Base-by-base conservation (phyloP, 2,113 vertebrate genomes). In the Phasianus colchicus region DNA sequence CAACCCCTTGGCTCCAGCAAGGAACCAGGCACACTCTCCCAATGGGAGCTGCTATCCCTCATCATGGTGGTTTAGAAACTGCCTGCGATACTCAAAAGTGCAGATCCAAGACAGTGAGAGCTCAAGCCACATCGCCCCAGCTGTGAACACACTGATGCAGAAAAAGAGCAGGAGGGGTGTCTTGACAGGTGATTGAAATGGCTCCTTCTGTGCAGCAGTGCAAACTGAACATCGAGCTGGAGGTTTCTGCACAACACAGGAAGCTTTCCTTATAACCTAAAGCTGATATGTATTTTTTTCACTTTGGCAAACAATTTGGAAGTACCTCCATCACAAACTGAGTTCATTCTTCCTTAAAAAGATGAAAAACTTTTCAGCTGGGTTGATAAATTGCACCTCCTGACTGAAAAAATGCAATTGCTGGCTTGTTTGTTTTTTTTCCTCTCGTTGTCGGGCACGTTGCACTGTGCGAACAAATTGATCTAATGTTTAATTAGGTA, bases 91-190 rank as follows among this genome's bases (percentile, higher is more conserved):
- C 9, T 0, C 0, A 32, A 55, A 72, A 29, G 6, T 22, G 36
- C 20, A 40, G 47, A 30, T 36, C 27, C 40, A 24, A 58, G 52
- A 18, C 38, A 45, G 11, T 3, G 14, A 38, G 22, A 17, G 17
- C 32, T 27, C 52, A 14, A 48, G 19, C 76, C 19, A 7, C 17
- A 24, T 10, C 2, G 13, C 17, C 42, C 11, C 13, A 14, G 9
- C 29, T 64, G 15, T 0, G 1, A 73, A 45, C 16, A 17, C 25
- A n/a, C n/a, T 32, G 34, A 11, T 2, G 0, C 0, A 0, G 34
- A 50, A 34, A 8, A 8, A 55, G 60, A 66, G 55, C 55, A 58
- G 55, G 55, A 74, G 3, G 0, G 0, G 30, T 47, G 34, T 75
- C 52, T 43, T 72, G 30, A 0, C 29, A 29, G 29, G 6, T 0